Conservation (phyloP, 2,888 invertebrate genomes). For the Platerodrilus igneus region DNA sequence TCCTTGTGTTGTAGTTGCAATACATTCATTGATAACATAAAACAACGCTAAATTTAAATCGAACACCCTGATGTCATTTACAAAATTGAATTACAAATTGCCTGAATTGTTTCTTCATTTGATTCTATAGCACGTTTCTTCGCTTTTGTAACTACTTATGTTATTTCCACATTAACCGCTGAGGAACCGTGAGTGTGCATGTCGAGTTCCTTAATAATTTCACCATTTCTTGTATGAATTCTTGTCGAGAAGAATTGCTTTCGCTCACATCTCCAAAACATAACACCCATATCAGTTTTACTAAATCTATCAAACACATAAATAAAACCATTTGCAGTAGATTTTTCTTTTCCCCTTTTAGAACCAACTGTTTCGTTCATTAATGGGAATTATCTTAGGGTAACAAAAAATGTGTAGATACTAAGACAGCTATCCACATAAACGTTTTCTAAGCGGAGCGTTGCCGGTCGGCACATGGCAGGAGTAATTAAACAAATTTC, state of each 20-base stretch:
- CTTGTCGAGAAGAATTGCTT: slow-evolving; percentile 3
- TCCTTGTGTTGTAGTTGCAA: slow-evolving; percentile 6
- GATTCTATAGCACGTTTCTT: slow-evolving; percentile 12
- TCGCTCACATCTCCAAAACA: slow-evolving; percentile 12
- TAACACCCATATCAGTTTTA: slow-evolving; percentile 6
- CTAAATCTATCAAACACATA: slow-evolving; percentile 9
- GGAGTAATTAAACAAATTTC: too few relatives aligned
- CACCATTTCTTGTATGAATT: slow-evolving; percentile 7
- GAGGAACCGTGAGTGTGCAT: slow-evolving; percentile 6
- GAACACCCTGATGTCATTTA: neutral
- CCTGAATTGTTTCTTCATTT: slow-evolving; percentile 17
- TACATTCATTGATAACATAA: slow-evolving; percentile 12
- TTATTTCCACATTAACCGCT: slow-evolving; percentile 14
- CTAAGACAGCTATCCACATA: too few relatives aligned
- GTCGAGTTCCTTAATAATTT: slow-evolving; percentile 9
- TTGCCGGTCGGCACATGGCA: too few relatives aligned
- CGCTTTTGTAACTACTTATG: slow-evolving; percentile 7
- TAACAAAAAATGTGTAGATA: too few relatives aligned
- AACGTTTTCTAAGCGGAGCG: too few relatives aligned
- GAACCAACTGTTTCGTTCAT: slow-evolving; percentile 6
- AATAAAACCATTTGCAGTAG: slow-evolving; percentile 1
- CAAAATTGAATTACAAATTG: slow-evolving; percentile 8
- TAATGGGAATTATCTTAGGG: slow-evolving; percentile 2
- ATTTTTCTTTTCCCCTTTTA: slow-evolving; percentile 6
- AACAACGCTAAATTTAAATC: neutral